phyloP scores from a whole-genome alignment of 1,140 invertebrate genomes.

The Pogonomyrmex californicus region DNA sequence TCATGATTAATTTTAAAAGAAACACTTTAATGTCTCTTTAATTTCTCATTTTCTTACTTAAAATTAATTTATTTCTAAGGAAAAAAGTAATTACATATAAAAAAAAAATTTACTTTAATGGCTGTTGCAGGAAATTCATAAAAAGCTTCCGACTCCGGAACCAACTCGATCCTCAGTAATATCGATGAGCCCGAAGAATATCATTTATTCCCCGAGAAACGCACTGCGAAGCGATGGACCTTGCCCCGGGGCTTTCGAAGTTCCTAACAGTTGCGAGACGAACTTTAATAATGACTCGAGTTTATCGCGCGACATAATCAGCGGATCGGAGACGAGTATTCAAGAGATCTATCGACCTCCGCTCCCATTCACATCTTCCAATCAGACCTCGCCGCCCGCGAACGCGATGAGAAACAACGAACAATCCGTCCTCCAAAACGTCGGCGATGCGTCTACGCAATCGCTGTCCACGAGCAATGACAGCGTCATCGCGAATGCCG shows the following conservation, averaged over 20 bases:
- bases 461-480: background rate
- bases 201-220: slow-evolving; percentile 13
- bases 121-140: slow-evolving; percentile 65
- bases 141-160: slow-evolving; percentile 25
- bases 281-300: slow-evolving; percentile 18
- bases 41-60: background rate
- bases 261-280: slow-evolving; percentile 49
- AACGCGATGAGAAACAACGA: slow-evolving; percentile 18
- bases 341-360: slow-evolving; percentile 59
- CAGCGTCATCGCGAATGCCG: background rate
- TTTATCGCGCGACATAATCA: slow-evolving; percentile 12
- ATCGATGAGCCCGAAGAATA: slow-evolving; percentile 30
- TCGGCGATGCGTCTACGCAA: slow-evolving; percentile 14
- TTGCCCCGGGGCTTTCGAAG: slow-evolving; percentile 54
- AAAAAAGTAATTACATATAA: background rate
- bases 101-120: background rate
- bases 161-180: slow-evolving; percentile 19
- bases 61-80: background rate
- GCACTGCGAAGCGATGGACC: background rate
- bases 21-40: background rate
- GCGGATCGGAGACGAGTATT: background rate
- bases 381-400: slow-evolving; percentile 1
- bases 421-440: slow-evolving; percentile 1
- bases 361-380: slow-evolving; percentile 1
- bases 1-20: background rate